phyloP scores from a whole-genome alignment of 2,113 vertebrate genomes.

The Phrynosoma blainvillii region DNA sequence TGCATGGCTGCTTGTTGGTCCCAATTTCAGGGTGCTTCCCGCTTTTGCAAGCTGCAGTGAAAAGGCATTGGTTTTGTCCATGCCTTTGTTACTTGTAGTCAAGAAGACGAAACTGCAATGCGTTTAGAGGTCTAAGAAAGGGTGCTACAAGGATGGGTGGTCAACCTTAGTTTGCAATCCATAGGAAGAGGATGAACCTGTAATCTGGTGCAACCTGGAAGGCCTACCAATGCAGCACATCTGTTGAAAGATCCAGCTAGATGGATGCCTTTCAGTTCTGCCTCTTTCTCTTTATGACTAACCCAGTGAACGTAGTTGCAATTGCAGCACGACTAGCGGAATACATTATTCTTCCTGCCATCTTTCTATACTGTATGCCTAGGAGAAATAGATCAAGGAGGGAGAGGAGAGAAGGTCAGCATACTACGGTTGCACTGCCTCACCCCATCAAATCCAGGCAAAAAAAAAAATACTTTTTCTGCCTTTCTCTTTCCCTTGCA shows the following conservation, averaged over 20 bases:
- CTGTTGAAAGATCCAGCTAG: neutral
- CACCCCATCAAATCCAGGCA: neutral
- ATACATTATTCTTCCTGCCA: neutral
- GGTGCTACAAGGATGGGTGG: neutral
- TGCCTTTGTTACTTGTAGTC: neutral
- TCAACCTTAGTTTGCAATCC: neutral
- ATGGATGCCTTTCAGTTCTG: neutral
- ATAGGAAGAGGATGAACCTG: neutral
- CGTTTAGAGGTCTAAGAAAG: neutral
- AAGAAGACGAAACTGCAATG: neutral
- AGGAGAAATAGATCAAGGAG: neutral
- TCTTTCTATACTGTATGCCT: neutral
- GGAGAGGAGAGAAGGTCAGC: rapidly evolving
- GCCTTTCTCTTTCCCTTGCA: neutral
- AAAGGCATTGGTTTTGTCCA: neutral
- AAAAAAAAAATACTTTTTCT: too few relatives aligned
- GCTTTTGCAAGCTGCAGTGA: neutral
- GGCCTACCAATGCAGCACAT: too few relatives aligned
- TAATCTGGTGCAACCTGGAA: neutral
- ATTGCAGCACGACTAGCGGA: too few relatives aligned
- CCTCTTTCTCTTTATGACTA: neutral
- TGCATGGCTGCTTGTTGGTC: too few relatives aligned
- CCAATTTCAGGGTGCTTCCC: too few relatives aligned
- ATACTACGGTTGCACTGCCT: neutral
- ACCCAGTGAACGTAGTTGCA: neutral